These are phyloP conservation scores for Tenebrosternarchus preto DNA, from an alignment of 2,113 vertebrate species.

Conservation along the genomic window DNA sequence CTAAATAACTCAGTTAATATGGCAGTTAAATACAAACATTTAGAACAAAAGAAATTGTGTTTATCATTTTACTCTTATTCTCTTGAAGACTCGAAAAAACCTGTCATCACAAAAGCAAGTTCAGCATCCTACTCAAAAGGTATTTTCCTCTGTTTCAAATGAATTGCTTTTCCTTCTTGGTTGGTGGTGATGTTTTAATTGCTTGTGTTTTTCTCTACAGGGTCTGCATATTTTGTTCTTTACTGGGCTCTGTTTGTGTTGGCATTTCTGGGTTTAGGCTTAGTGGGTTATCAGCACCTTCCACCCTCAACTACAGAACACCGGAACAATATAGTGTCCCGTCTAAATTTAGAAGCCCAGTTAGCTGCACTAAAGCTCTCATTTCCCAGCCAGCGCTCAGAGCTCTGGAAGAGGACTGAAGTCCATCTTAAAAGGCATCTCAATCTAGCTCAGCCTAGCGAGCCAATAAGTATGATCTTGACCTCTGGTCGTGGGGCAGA, in stretches of 20 bases:
- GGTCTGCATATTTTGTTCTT: slow-evolving; percentile 16
- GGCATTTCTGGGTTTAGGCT: slow-evolving; percentile 13
- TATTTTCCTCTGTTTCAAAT: not conserved
- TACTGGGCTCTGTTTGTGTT: slow-evolving; percentile 20
- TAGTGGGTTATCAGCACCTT: slow-evolving; percentile 33
- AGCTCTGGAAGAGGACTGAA: slow-evolving; percentile 81
- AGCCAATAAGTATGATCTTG: slow-evolving; percentile 87
- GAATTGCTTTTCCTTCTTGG: not conserved
- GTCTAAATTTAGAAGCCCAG: slow-evolving; percentile 43
- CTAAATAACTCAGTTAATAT: not conserved
- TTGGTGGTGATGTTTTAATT: not conserved
- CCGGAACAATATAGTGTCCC: not conserved
- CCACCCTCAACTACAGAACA: not conserved
- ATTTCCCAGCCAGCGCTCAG: slow-evolving; percentile 81
- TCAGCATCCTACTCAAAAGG: slow-evolving; percentile 31
- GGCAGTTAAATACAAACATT: too few species aligned
- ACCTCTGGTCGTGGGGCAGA: slow-evolving; percentile 73
- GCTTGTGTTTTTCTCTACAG: not conserved
- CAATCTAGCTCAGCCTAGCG: slow-evolving; percentile 66
- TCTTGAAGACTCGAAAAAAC: slow-evolving; percentile 25
- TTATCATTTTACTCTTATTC: not conserved
- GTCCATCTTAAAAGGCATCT: slow-evolving; percentile 86
- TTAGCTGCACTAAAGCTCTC: slow-evolving; percentile 70
- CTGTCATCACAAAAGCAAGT: slow-evolving; percentile 8
- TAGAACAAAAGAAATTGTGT: not conserved